Conservation (phyloP, 1,140 invertebrate species). For the Drosophila rhopaloa region DNA sequence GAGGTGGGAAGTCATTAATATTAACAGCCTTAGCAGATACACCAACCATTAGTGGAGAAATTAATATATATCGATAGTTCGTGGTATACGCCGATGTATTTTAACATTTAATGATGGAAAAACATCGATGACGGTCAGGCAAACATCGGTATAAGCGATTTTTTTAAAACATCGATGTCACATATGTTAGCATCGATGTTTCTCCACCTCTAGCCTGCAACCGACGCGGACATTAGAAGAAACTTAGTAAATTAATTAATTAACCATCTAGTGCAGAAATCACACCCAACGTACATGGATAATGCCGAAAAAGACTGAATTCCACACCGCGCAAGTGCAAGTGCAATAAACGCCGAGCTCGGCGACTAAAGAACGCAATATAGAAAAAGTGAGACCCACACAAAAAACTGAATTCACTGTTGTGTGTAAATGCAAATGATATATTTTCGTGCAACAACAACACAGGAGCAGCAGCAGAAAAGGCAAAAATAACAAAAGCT, state of each 20-base stretch:
- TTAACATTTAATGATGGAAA: too few species aligned
- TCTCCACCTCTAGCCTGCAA: constrained; percentile 5
- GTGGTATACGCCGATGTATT: too few species aligned
- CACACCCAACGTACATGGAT: constrained; percentile 6
- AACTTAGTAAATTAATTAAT: constrained; percentile 47
- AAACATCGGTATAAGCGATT: too few species aligned
- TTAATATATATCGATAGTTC: too few species aligned
- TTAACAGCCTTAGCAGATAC: too few species aligned
- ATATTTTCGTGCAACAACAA: constrained; percentile 66
- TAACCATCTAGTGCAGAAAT: constrained; percentile 25
- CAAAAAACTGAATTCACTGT: constrained; percentile 39
- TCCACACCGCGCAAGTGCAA: constrained; percentile 49
- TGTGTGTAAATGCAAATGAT: constrained; percentile 67
- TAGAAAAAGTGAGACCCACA: constrained; percentile 29
- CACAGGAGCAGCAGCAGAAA: constrained; percentile 37
- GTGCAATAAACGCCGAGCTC: constrained; percentile 58
- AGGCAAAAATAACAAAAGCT: constrained; percentile 29
- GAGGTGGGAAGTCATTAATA: too few species aligned
- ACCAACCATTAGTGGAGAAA: too few species aligned
- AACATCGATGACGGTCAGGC: too few species aligned
- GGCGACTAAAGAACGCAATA: constrained; percentile 27
- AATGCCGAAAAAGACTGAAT: constrained; percentile 62
- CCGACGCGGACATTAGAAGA: constrained; percentile 38
- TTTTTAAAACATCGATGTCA: too few species aligned
- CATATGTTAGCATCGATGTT: neutral